Percentiles rank a stretch among this genome's conserved stretches.
Evolutionary conservation across 2,113 vertebrate species (phyloP).

Genomic region (Fulmarus glacialis): DNA sequence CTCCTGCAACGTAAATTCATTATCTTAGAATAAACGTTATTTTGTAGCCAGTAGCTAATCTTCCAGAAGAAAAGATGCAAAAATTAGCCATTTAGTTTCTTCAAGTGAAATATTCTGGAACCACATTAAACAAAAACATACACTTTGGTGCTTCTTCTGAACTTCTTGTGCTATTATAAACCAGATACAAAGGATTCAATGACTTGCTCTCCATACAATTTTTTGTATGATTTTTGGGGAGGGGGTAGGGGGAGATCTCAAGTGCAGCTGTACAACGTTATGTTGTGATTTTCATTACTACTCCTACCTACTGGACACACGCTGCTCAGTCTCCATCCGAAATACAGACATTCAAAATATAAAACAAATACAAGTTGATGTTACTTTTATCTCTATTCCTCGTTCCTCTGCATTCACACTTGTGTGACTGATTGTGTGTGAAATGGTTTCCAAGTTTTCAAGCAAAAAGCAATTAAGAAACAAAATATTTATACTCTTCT

Average conservation of each 20-base stretch:
- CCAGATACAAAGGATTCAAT: neutral
- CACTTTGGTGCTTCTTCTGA: neutral
- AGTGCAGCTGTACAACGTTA: neutral
- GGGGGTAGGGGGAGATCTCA: neutral
- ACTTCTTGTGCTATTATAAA: constrained; percentile 23
- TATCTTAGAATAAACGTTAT: neutral
- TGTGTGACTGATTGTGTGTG: constrained; percentile 49
- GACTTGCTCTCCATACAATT: neutral
- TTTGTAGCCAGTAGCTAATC: neutral
- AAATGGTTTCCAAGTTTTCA: constrained; percentile 74
- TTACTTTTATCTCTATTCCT: constrained; percentile 39
- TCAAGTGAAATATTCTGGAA: constrained; percentile 43
- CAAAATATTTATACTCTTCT: constrained; percentile 79
- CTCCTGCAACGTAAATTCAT: neutral
- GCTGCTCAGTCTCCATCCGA: neutral
- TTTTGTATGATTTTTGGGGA: neutral
- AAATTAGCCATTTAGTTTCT: constrained; percentile 36
- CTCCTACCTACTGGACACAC: neutral
- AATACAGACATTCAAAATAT: neutral
- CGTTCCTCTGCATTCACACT: constrained; percentile 32
- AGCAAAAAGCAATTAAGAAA: constrained; percentile 74
- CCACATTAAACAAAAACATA: neutral
- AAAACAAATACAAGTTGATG: neutral
- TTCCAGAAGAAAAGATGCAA: constrained; percentile 23
- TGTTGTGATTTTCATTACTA: neutral